Conservation (phyloP, 2,797 vertebrate genomes). For the Pampus argenteus region DNA sequence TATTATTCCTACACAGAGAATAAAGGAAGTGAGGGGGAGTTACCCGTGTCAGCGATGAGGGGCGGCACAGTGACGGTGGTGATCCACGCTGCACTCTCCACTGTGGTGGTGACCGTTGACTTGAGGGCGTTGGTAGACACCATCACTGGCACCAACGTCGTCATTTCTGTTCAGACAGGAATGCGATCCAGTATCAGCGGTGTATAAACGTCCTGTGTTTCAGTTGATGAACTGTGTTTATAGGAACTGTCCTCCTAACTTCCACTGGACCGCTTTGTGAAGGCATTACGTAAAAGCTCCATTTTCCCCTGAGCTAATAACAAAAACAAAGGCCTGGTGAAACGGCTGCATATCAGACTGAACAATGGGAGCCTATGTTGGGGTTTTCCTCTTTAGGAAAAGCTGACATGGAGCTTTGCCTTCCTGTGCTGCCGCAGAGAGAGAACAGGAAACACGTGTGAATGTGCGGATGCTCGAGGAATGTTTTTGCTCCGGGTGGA, state of each 20-base stretch:
- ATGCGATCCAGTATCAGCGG: background rate
- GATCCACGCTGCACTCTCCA: conserved; percentile 54
- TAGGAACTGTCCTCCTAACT: conserved; percentile 36
- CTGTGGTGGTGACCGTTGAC: conserved; percentile 36
- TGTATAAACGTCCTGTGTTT: conserved; percentile 34
- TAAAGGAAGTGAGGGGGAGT: background rate
- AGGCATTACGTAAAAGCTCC: conserved; percentile 52
- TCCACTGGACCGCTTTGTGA: conserved; percentile 44
- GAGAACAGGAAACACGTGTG: conserved; percentile 83
- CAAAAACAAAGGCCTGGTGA: conserved; percentile 72
- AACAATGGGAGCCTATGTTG: conserved; percentile 79
- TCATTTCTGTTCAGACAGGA: conserved; percentile 71
- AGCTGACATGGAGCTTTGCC: conserved; percentile 79
- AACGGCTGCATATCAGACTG: conserved; percentile 61
- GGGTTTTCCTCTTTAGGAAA: conserved; percentile 80
- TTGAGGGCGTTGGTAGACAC: conserved; percentile 64
- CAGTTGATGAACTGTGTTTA: conserved; percentile 59
- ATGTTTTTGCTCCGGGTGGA: conserved; percentile 73
- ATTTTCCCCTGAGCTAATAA: conserved; percentile 62
- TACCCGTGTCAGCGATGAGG: conserved; percentile 77
- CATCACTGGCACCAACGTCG: conserved; percentile 71
- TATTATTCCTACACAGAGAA: background rate
- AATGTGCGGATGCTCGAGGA: conserved; percentile 83
- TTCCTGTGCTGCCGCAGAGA: conserved; percentile 76
- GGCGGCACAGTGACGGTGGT: conserved; percentile 71